Evolutionary conservation across 2,888 invertebrate genomes (phyloP).

Genomic region (Hyppa rectilinea): DNA sequence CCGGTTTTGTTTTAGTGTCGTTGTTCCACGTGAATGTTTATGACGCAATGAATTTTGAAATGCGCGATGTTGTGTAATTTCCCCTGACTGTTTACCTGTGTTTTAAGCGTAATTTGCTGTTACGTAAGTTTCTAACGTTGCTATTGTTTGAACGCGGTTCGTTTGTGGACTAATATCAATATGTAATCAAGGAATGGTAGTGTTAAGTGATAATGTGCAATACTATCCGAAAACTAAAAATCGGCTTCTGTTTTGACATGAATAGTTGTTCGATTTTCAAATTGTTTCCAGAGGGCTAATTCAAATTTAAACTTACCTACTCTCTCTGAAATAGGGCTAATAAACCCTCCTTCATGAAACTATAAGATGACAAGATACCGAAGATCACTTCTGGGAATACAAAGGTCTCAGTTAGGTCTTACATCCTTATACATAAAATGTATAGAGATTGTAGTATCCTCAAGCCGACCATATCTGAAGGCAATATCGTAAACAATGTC

Average conservation of each 20-base stretch:
- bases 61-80: slow-evolving; percentile 44
- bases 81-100: slow-evolving; percentile 35
- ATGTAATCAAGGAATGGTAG: slow-evolving; percentile 40
- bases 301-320: slow-evolving; percentile 26
- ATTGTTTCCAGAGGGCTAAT: slow-evolving; percentile 19
- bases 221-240: slow-evolving; percentile 3
- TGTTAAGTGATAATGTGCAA: slow-evolving; percentile 13
- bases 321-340: slow-evolving; percentile 19
- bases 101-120: slow-evolving; percentile 31
- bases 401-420: slow-evolving; percentile 40
- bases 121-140: slow-evolving; percentile 35
- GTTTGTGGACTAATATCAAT: slow-evolving; percentile 47
- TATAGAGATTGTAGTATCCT: slow-evolving; percentile 14
- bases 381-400: slow-evolving; percentile 50
- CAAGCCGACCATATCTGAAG: slow-evolving; percentile 22
- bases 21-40: slow-evolving; percentile 26
- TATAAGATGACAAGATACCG: slow-evolving; percentile 43
- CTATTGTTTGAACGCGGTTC: slow-evolving; percentile 22
- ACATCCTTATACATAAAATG: slow-evolving; percentile 29
- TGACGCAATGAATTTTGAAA: slow-evolving; percentile 53
- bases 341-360: slow-evolving; percentile 33
- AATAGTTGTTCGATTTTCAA: slow-evolving; percentile 8
- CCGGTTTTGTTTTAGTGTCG: slow-evolving; percentile 46
- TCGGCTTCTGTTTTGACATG: neutral
- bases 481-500: slow-evolving; percentile 33